Evolutionary conservation across 2,113 vertebrate genomes (phyloP).

Genomic region (Mobula birostris): DNA sequence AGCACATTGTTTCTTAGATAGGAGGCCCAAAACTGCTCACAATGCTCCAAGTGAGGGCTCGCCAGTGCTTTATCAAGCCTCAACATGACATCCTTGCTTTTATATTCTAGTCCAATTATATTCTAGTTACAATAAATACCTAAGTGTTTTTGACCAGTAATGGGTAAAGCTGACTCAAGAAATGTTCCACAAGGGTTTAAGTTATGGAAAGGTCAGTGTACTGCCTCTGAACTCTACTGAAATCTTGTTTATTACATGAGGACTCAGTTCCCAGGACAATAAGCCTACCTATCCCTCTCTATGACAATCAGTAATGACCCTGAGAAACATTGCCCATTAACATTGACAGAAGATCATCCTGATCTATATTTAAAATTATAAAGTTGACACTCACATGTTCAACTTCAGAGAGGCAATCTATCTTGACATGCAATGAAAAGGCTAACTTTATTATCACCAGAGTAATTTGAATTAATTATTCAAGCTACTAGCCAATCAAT

Average conservation of each 20-base stretch:
- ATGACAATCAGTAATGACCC: slow-evolving; percentile 25
- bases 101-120: too few relatives aligned
- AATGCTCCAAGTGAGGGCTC: too few relatives aligned
- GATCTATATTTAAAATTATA: slow-evolving; percentile 22
- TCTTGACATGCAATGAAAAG: not conserved
- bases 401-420: slow-evolving; percentile 32
- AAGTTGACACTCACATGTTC: not conserved
- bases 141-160: not conserved
- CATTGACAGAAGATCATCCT: not conserved
- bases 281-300: not conserved
- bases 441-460: slow-evolving; percentile 14
- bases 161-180: slow-evolving; percentile 19
- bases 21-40: too few relatives aligned
- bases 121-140: not conserved
- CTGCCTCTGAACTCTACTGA: not conserved
- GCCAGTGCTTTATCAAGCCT: too few relatives aligned
- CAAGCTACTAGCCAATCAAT: slow-evolving; percentile 21
- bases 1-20: too few relatives aligned
- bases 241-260: not conserved
- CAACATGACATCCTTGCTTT: too few relatives aligned
- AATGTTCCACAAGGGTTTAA: not conserved
- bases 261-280: not conserved
- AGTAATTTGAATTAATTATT: slow-evolving; percentile 36
- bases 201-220: not conserved
- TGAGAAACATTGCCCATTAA: slow-evolving; percentile 16